Base-by-base conservation (phyloP, 1,140 invertebrate genomes). In the Trypoxylus dichotomus region DNA sequence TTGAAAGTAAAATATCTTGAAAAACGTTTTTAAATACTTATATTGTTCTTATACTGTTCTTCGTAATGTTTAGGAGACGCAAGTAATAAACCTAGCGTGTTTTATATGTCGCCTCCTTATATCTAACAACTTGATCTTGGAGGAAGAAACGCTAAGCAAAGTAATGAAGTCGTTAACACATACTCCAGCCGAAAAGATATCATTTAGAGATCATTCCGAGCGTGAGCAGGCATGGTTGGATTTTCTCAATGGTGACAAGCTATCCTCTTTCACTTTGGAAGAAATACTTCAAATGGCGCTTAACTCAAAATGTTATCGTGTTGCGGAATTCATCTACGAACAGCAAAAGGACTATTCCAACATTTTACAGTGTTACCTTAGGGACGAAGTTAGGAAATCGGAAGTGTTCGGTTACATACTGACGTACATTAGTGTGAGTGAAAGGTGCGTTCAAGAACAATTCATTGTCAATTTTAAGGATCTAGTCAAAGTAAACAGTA, bases 151-250 rank as follows among this genome's bases (percentile, higher is more conserved):
- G 21, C 47, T 89, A 42, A 83, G 86, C 32, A 84, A 83, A 6
- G 85, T 88, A 0, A 81, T 89, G 0, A 85, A 86, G 79, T 85
- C 87, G n/a, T 78, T 89, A 72, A 87, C 87, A 0, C 78, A 86
- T 72, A 85, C 86, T 13, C 78, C 82, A n/a, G 83, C 85, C 11
- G 85, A 87, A 77, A 77, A 81, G 27, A 76, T 84, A 78, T 86
- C 82, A 54, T 76, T 86, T 10, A 83, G 88, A 0, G 87, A 88
- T 81, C 87, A 88, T 74, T 91, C 92, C 79, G 94, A 96, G 83
- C 88, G 94, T 72, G 94, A 97, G 85, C 94, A 94, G 82, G 93
- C 94, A 5, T 88, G 96, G 83, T 85, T 96, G 74, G 93, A 94
- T 84, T 86, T 97, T n/a, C 84, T 96, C 3, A 86, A 91, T 42